Evolutionary conservation across 2,113 vertebrate genomes (phyloP).

Genomic region (Psammodynastes pulverulentus): DNA sequence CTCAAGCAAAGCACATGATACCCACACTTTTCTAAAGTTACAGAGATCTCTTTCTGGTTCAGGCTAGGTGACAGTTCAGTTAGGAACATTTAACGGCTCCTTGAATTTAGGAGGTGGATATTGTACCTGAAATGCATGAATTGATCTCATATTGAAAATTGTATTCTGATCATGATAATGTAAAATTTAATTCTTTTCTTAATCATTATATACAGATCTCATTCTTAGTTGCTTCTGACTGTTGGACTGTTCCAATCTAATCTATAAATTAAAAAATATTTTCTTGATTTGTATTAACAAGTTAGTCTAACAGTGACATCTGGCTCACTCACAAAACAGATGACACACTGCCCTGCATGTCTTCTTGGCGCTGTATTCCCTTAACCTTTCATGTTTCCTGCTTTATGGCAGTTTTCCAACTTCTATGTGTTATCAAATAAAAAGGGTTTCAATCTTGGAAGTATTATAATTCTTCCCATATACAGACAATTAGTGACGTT

Average conservation of each 20-base stretch:
- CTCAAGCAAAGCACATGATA: background rate
- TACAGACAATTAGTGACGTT: background rate
- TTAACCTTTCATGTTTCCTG: background rate
- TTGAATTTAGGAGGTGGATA: background rate
- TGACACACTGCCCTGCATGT: background rate
- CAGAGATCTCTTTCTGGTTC: background rate
- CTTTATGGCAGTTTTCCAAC: background rate
- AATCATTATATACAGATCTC: background rate
- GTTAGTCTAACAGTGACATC: background rate
- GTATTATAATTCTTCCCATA: background rate
- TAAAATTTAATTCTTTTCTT: background rate
- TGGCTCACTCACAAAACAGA: background rate
- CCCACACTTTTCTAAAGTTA: background rate
- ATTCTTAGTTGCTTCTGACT: background rate
- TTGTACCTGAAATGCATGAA: background rate
- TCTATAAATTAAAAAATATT: background rate
- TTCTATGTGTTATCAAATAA: background rate
- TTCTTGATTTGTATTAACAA: background rate
- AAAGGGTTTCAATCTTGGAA: background rate
- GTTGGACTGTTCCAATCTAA: background rate
- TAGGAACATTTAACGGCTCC: background rate
- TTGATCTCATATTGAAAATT: background rate
- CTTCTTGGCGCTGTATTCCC: background rate
- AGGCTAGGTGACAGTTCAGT: background rate
- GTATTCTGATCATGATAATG: background rate